These are phyloP conservation scores for Anhinga anhinga DNA, from an alignment of 2,113 vertebrate species.

Conservation along the genomic window DNA sequence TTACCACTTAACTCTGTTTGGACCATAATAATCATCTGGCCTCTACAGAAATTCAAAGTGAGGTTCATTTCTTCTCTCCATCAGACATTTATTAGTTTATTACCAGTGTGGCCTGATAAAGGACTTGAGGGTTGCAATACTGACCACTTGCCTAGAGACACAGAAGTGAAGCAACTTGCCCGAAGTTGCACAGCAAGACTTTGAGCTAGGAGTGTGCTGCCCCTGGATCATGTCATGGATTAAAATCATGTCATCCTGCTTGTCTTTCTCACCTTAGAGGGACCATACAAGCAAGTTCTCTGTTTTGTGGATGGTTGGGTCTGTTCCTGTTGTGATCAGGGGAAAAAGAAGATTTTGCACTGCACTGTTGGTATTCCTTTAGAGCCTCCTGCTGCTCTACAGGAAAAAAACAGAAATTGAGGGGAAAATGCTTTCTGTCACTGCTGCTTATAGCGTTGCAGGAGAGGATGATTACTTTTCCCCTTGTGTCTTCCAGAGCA, in stretches of 20 bases:
- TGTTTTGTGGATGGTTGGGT: not conserved
- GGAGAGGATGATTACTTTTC: not conserved
- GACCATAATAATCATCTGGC: not conserved
- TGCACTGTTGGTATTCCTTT: not conserved
- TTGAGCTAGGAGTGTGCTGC: not conserved
- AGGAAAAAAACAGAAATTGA: not conserved
- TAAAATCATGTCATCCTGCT: not conserved
- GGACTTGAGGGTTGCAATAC: not conserved
- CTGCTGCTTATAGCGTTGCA: not conserved
- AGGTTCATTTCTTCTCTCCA: not conserved
- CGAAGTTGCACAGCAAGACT: not conserved
- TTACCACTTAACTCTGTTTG: not conserved
- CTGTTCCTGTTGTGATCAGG: not conserved
- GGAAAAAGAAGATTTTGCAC: not conserved
- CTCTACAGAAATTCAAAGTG: not conserved
- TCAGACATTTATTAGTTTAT: not conserved
- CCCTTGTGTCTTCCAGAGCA: not conserved
- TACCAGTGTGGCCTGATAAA: not conserved
- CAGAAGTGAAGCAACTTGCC: not conserved
- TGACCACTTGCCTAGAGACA: not conserved
- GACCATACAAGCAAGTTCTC: not conserved
- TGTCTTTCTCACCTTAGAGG: not conserved
- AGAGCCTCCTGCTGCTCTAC: not conserved
- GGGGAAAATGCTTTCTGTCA: not conserved
- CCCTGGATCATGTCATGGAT: not conserved